Evolutionary conservation across 2,113 vertebrate genomes (phyloP).

Genomic region (Xiphias gladius): DNA sequence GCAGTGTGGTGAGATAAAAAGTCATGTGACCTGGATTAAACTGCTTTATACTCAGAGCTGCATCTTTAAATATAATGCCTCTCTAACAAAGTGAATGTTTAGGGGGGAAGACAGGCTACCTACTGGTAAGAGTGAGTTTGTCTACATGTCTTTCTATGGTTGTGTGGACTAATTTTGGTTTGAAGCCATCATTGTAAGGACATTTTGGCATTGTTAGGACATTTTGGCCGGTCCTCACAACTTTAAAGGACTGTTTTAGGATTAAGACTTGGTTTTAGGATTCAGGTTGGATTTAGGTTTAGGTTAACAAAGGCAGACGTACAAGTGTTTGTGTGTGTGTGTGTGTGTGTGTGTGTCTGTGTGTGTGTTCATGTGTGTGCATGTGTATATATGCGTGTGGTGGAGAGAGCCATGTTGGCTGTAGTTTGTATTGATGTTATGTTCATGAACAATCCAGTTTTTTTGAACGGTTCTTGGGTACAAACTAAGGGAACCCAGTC

Average conservation of each 20-base stretch:
- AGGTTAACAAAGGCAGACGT: too few species aligned
- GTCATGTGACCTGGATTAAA: constrained; percentile 42
- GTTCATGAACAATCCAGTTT: too few species aligned
- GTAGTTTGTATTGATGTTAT: neutral
- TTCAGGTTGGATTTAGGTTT: too few species aligned
- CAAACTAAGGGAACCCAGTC: too few species aligned
- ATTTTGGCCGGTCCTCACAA: too few species aligned
- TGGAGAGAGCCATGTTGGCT: neutral
- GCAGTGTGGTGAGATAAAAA: constrained; percentile 28
- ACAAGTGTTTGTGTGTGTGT: neutral
- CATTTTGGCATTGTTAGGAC: too few species aligned
- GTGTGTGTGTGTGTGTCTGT: neutral
- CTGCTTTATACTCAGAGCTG: constrained; percentile 45
- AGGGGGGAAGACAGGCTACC: neutral
- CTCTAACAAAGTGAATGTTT: constrained; percentile 9
- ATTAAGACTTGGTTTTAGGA: too few species aligned
- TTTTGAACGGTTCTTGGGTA: too few species aligned
- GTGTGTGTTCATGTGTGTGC: neutral
- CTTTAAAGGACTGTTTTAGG: too few species aligned
- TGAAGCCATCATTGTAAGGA: too few species aligned
- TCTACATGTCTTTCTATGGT: too few species aligned
- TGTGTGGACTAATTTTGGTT: too few species aligned
- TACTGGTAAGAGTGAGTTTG: neutral
- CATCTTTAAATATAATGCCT: constrained; percentile 34
- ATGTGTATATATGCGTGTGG: neutral